These are phyloP conservation scores for Mustela lutreola DNA, from an alignment of 2,113 vertebrate species.

Conservation along the genomic window DNA sequence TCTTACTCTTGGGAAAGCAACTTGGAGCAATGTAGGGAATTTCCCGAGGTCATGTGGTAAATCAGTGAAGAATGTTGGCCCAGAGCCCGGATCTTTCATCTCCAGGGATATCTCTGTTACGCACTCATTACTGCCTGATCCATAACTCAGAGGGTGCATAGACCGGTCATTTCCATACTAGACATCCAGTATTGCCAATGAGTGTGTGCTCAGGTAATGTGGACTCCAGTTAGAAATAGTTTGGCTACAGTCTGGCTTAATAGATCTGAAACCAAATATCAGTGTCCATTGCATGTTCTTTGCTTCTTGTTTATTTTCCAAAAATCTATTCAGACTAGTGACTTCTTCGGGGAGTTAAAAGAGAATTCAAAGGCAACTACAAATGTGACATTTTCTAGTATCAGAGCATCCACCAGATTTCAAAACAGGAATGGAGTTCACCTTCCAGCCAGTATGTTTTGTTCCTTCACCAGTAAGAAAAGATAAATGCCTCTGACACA, in stretches of 20 bases:
- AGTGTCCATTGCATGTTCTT: not conserved
- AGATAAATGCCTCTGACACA: not conserved
- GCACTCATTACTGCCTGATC: not conserved
- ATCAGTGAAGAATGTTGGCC: not conserved
- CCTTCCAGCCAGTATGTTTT: slow-evolving; percentile 28
- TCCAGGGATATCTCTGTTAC: not conserved
- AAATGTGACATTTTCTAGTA: not conserved
- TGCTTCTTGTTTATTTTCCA: slow-evolving; percentile 17
- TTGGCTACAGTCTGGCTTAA: not conserved
- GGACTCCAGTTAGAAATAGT: not conserved
- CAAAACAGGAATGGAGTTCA: not conserved
- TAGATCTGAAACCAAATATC: not conserved
- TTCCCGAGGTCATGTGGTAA: not conserved
- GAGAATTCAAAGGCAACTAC: not conserved
- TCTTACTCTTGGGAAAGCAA: slow-evolving; percentile 2
- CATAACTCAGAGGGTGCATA: not conserved
- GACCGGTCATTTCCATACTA: not conserved
- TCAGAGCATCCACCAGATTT: not conserved
- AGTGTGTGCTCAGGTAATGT: not conserved
- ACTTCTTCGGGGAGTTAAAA: not conserved
- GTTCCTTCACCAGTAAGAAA: not conserved
- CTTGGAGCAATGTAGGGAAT: not conserved
- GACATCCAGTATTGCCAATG: not conserved
- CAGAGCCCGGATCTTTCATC: not conserved
- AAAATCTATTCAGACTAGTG: not conserved